Conservation (phyloP, 2,797 vertebrate species). For the Buceros bicornis region DNA sequence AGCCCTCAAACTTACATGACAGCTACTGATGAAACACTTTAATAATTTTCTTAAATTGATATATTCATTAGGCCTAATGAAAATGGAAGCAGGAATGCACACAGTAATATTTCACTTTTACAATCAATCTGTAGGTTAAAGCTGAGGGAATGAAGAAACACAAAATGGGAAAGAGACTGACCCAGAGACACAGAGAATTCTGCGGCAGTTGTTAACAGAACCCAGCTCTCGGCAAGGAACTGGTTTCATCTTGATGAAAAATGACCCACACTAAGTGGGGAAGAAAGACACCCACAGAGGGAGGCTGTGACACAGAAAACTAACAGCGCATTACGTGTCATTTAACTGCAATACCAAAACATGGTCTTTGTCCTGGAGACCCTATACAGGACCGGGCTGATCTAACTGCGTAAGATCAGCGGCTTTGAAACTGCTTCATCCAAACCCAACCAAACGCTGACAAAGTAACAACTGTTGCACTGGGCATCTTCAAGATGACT, state of each 20-base stretch:
- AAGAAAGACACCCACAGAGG: neutral
- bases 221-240: neutral
- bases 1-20: neutral
- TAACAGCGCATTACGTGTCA: neutral
- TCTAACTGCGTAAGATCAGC: neutral
- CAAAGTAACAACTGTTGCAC: neutral
- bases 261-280: neutral
- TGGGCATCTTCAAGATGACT: neutral
- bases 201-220: neutral
- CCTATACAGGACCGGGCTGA: accelerated
- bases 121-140: neutral
- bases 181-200: neutral
- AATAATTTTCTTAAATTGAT: neutral
- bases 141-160: neutral
- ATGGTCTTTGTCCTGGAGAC: neutral
- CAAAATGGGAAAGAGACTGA: neutral
- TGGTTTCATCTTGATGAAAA: neutral
- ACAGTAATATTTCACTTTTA: neutral
- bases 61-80: neutral
- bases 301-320: neutral
- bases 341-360: neutral
- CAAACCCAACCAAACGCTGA: neutral
- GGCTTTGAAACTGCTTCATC: neutral
- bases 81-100: neutral
- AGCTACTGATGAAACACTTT: neutral